These are phyloP conservation scores for Lordiphosa collinella DNA, from an alignment of 1,140 invertebrate species.

Conservation along the genomic window DNA sequence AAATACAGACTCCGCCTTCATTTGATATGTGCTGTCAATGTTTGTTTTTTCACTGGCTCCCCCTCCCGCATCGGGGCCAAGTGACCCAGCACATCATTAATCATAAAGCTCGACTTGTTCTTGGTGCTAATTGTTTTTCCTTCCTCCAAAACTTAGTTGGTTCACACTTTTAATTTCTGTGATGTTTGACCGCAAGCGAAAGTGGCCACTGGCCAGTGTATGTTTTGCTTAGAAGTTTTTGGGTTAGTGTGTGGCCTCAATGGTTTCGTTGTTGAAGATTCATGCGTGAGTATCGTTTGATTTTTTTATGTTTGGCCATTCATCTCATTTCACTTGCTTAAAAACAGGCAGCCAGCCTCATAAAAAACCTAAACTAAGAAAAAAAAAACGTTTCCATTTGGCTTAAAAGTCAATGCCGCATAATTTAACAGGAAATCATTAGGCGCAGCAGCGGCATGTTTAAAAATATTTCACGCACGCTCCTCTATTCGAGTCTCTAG, in stretches of 20 bases:
- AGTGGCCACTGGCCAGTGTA: slow-evolving; percentile 65
- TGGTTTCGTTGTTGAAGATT: neutral
- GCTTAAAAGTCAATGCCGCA: slow-evolving; percentile 59
- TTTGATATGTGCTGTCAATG: slow-evolving; percentile 55
- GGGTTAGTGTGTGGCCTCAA: neutral
- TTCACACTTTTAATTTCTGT: slow-evolving; percentile 68
- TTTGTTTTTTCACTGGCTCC: slow-evolving; percentile 43
- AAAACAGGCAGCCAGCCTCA: neutral
- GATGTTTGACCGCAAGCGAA: slow-evolving; percentile 47
- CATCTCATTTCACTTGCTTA: slow-evolving; percentile 17
- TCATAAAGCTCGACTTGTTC: slow-evolving; percentile 36
- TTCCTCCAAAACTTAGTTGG: slow-evolving; percentile 39
- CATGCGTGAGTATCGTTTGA: slow-evolving; percentile 13
- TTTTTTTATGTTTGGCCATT: slow-evolving; percentile 23
- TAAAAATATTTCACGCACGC: slow-evolving; percentile 57
- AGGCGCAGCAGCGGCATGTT: slow-evolving; percentile 35
- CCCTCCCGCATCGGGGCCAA: slow-evolving; percentile 4
- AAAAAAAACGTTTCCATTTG: slow-evolving; percentile 34
- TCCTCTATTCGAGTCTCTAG: neutral
- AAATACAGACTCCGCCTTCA: slow-evolving; percentile 27
- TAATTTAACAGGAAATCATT: slow-evolving; percentile 74
- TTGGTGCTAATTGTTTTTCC: slow-evolving; percentile 62
- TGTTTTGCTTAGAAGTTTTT: slow-evolving; percentile 8
- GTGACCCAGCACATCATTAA: slow-evolving; percentile 53
- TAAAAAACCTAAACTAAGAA: slow-evolving; percentile 19